phyloP scores from a whole-genome alignment of 2,888 invertebrate genomes.

The Emmelina monodactyla region DNA sequence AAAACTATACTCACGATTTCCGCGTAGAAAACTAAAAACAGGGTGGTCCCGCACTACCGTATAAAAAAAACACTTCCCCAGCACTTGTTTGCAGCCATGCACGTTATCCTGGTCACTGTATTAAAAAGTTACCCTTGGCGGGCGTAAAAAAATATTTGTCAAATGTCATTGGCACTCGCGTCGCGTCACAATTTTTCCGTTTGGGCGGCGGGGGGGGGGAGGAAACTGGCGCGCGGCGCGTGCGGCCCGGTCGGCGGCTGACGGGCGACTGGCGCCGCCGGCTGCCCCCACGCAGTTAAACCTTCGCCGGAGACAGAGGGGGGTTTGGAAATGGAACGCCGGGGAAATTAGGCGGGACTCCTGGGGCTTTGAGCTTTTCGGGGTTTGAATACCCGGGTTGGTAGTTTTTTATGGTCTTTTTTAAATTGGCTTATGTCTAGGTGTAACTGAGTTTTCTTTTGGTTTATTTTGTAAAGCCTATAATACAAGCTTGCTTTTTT shows the following conservation, averaged over 20 bases:
- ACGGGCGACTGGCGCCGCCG: slow-evolving; percentile 39
- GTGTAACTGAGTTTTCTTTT: too few relatives aligned
- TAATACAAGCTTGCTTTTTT: too few relatives aligned
- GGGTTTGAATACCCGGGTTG: too few relatives aligned
- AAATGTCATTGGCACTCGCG: slow-evolving; percentile 33
- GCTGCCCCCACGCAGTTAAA: slow-evolving; percentile 26
- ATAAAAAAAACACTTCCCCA: background rate
- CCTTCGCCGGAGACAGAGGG: slow-evolving; percentile 56
- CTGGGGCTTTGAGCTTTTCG: too few relatives aligned
- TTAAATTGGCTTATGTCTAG: too few relatives aligned
- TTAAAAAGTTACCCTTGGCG: too few relatives aligned
- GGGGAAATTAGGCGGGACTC: too few relatives aligned
- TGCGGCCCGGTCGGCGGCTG: slow-evolving; percentile 41
- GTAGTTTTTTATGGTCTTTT: too few relatives aligned
- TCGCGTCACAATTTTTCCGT: slow-evolving; percentile 61
- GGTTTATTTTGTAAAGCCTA: too few relatives aligned
- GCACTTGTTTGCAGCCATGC: background rate
- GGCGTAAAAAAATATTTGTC: background rate
- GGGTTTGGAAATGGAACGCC: slow-evolving; percentile 26
- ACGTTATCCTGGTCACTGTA: background rate
- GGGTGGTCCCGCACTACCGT: background rate
- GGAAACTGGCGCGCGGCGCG: slow-evolving; percentile 58
- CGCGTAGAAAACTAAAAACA: background rate
- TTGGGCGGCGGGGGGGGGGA: too few relatives aligned
- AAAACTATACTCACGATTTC: background rate